Base-by-base conservation (phyloP, 1,140 invertebrate species). In the Colletes latitarsis region DNA sequence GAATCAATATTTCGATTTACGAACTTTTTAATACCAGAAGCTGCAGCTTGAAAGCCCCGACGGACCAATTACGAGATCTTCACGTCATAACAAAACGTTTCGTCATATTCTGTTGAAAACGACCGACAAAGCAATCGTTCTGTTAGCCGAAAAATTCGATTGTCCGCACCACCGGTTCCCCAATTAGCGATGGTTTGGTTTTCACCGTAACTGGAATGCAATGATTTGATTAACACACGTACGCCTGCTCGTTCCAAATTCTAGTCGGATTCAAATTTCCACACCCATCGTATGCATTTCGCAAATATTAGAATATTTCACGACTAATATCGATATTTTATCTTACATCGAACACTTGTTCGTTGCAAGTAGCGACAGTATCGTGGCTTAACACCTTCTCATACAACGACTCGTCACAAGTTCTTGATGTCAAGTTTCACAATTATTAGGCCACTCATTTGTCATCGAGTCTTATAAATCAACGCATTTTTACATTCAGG, bases 11-110 rank as follows among this genome's bases (percentile, higher is more conserved):
- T 55, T 66, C 21, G 8, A 6, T 21, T 8, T 6, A 17, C 49
- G 1, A 43, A 39, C 60, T 41, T 9, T 77, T 77, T 57, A 70
- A 77, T 60, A 70, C 5, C 14, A 4, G 12, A 43, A 58, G 46
- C 14, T 49, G 15, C 15, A 43, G 17, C n/a, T 17, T n/a, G 46
- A 66, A 66, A 49, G 41, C n/a, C 49, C 46, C 43, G 12, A 3
- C 21, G 64, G 57, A n/a, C 55, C 68, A 52, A 77, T 77, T 77
- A 77, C 60, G 60, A 71, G 62, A 77, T 77, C 66, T 71, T 41
- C 67, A 21, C 4, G 30, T 71, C 43, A 77, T 21, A 71, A 71
- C 57, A 77, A 41, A 71, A 63, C 49, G 68, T 71, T 53, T 14
- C 4, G 57, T 71, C 30, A 52, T 63, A 53, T 71, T 52, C 67